These are phyloP conservation scores for Eumacrocentrus americanus DNA, from an alignment of 2,888 invertebrate species.

Conservation along the genomic window DNA sequence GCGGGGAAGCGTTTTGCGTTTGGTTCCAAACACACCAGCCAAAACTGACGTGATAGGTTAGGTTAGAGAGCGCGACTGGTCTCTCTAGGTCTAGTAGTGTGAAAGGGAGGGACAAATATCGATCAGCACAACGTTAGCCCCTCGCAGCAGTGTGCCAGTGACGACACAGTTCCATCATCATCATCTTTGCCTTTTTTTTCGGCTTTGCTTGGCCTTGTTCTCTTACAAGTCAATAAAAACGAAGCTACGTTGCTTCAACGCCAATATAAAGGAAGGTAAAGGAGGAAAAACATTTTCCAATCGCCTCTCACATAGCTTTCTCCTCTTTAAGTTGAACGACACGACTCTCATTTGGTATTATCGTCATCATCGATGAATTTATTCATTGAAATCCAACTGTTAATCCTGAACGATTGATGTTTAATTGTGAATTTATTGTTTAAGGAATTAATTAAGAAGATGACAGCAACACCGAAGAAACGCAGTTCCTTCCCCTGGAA, in stretches of 20 bases:
- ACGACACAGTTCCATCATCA: constrained; percentile 17
- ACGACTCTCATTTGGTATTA: background rate
- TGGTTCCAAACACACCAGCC: background rate
- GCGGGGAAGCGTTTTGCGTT: background rate
- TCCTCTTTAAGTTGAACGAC: background rate
- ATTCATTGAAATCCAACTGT: background rate
- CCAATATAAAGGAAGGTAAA: background rate
- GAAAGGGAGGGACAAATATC: constrained; percentile 36
- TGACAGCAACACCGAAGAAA: constrained; percentile 56
- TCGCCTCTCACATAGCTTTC: background rate
- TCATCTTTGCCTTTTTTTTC: constrained; percentile 25
- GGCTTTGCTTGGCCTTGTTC: background rate
- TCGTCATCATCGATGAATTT: background rate
- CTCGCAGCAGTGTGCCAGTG: constrained; percentile 16
- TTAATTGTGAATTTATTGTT: no score
- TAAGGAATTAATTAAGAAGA: constrained; percentile 61
- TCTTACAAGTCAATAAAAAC: background rate
- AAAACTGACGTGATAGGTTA: constrained; percentile 8
- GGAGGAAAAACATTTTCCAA: background rate
- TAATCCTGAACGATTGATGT: background rate
- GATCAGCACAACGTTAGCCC: constrained; percentile 30
- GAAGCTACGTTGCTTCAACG: background rate
- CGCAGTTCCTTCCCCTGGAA: constrained; percentile 68
- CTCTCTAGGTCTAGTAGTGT: no score
- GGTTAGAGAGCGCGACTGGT: constrained; percentile 1